Conservation (phyloP, 92 coral and sea anemone species). For the Phenganax stokvisi region DNA sequence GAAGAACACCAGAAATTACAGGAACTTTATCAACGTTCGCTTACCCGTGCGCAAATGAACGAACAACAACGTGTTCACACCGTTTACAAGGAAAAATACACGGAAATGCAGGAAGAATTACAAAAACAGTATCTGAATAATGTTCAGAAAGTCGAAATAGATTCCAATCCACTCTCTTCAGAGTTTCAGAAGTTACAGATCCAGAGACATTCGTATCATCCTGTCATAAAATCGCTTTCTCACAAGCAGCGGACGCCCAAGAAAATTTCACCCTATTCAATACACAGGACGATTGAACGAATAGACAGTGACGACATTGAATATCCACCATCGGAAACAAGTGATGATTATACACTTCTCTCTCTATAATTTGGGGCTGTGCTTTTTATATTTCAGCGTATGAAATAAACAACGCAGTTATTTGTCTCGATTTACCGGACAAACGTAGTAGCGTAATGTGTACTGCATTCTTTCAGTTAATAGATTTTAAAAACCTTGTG, state of each 20-base stretch:
- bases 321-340: conserved; percentile 40
- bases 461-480: no score
- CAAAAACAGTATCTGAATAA: conserved; percentile 61
- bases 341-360: conserved; percentile 29
- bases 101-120: conserved; percentile 94
- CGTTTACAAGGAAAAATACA: conserved; percentile 85
- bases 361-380: conserved; percentile 4
- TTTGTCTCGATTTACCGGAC: neutral
- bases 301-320: conserved; percentile 41
- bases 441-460: neutral
- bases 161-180: conserved; percentile 33
- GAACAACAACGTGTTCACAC: conserved; percentile 87
- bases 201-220: conserved; percentile 37
- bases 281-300: conserved; percentile 36
- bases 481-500: no score
- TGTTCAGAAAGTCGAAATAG: conserved; percentile 28
- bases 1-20: conserved; percentile 90
- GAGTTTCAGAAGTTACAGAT: conserved; percentile 37
- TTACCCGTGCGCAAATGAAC: conserved; percentile 82
- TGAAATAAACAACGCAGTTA: neutral
- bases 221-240: conserved; percentile 19
- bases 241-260: conserved; percentile 27
- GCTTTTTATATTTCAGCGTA: neutral
- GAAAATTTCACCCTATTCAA: conserved; percentile 40
- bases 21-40: conserved; percentile 87